Conservation (phyloP, 35 echinoderm and acorn worm genomes). For the Ophiothrix spiculata region DNA sequence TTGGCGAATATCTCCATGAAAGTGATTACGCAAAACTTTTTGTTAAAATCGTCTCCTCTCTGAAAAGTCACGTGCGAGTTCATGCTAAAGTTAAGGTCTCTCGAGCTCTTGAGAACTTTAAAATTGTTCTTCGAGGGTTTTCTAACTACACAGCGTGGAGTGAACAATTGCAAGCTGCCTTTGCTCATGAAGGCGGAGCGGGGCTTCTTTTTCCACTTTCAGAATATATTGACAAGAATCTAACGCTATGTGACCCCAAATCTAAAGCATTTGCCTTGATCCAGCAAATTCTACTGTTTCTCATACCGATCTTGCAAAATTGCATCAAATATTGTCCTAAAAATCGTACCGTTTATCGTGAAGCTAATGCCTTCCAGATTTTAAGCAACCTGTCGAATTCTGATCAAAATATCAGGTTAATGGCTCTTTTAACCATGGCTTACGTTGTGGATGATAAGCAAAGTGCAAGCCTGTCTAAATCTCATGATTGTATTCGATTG, state of each 20-base stretch:
- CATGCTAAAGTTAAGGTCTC: neutral
- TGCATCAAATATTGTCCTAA: neutral
- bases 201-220: neutral
- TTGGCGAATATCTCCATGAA: neutral
- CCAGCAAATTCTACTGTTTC: neutral
- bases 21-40: neutral
- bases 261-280: neutral
- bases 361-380: neutral
- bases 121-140: neutral
- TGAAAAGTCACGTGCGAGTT: neutral
- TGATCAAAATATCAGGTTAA: neutral
- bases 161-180: neutral
- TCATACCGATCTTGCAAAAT: neutral
- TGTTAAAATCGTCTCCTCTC: neutral
- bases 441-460: neutral
- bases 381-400: neutral
- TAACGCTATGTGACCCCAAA: neutral
- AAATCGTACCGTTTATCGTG: neutral
- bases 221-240: neutral
- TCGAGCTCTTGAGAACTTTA: neutral
- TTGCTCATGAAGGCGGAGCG: neutral
- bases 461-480: neutral
- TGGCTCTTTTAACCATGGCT: neutral
- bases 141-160: neutral
- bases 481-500: neutral